phyloP scores from a whole-genome alignment of 2,113 vertebrate genomes.

The Myrmecophaga tridactyla region DNA sequence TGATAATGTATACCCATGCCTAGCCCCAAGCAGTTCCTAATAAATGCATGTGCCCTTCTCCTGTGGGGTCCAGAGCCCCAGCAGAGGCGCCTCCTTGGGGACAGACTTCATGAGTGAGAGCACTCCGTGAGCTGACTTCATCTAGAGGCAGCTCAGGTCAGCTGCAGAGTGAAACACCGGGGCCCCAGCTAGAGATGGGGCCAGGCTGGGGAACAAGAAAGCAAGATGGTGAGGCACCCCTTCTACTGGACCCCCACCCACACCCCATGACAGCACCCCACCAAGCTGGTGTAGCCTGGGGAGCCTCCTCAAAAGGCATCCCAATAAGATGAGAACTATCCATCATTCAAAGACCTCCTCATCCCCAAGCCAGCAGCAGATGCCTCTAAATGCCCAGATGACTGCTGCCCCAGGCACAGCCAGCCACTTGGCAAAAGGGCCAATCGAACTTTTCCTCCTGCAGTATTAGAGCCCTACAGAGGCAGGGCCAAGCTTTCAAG shows the following conservation, averaged over 20 bases:
- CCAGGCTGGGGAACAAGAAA: not conserved
- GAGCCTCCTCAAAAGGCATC: not conserved
- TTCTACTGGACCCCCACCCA: not conserved
- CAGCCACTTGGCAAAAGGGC: not conserved
- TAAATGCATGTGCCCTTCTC: not conserved
- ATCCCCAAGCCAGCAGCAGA: not conserved
- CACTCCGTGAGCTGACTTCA: too few species aligned
- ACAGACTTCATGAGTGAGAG: not conserved
- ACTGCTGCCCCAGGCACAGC: not conserved
- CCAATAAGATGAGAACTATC: not conserved
- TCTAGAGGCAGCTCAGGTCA: too few species aligned
- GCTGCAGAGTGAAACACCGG: not conserved
- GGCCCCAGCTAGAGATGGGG: too few species aligned
- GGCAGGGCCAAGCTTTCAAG: not conserved
- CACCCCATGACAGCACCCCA: too few species aligned
- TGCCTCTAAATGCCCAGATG: not conserved
- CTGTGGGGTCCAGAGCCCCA: too few species aligned
- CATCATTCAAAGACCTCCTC: not conserved
- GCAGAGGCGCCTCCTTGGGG: not conserved
- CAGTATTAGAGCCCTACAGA: not conserved
- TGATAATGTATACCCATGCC: not conserved
- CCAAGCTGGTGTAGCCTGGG: not conserved
- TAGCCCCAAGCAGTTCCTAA: not conserved
- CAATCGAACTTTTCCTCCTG: not conserved
- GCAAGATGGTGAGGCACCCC: not conserved